Evolutionary conservation across 1,140 invertebrate species (phyloP).

Genomic region (Brachionus rubens): DNA sequence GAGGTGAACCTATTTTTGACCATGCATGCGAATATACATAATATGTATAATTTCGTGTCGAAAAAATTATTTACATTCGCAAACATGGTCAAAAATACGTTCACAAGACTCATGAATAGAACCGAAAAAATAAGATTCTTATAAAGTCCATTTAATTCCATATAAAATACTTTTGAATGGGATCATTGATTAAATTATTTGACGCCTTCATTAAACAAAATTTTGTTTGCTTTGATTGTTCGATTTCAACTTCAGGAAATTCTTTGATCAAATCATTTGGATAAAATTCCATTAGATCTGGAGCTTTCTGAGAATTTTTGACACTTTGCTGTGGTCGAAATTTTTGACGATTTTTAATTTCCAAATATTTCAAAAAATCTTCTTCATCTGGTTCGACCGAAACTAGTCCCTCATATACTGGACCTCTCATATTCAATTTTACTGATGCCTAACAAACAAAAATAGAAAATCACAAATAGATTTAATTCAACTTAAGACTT

Average conservation of each 20-base stretch:
- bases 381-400: constrained; percentile 31
- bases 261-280: constrained; percentile 38
- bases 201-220: not conserved
- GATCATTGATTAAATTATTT: not conserved
- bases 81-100: too few relatives aligned
- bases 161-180: constrained; percentile 15
- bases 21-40: too few relatives aligned
- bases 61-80: too few relatives aligned
- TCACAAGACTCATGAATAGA: too few relatives aligned
- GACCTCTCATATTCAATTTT: constrained; percentile 21
- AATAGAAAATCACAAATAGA: not conserved
- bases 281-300: constrained; percentile 44
- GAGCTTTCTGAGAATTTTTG: constrained; percentile 12
- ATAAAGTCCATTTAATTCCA: constrained; percentile 39
- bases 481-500: not conserved
- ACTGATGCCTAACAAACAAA: not conserved
- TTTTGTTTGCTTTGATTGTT: not conserved
- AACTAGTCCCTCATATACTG: constrained; percentile 21
- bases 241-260: constrained; percentile 29
- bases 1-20: too few relatives aligned
- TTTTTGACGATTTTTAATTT: constrained; percentile 37
- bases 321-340: not conserved
- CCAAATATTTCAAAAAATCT: constrained; percentile 29
- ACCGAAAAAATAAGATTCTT: too few relatives aligned
- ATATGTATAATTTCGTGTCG: too few relatives aligned